These are phyloP conservation scores for Nephrotoma guestfalica DNA, from an alignment of 2,888 invertebrate species.

Conservation along the genomic window DNA sequence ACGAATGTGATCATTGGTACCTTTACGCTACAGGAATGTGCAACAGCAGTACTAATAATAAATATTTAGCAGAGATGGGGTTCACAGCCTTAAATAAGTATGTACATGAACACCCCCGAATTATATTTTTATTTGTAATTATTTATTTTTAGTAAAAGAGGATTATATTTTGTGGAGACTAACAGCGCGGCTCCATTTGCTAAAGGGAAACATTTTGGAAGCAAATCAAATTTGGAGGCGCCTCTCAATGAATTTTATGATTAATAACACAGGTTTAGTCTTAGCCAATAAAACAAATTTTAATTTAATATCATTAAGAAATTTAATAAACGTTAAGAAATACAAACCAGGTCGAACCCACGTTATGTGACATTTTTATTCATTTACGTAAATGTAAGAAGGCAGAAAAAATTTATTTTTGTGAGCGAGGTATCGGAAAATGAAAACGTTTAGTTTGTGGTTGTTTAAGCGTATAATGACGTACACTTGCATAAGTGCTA, in stretches of 20 bases:
- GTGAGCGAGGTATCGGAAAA: neutral
- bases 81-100: slow-evolving; percentile 36
- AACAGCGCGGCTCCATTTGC: slow-evolving; percentile 34
- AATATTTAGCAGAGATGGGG: slow-evolving; percentile 33
- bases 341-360: no score
- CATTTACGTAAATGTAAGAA: neutral
- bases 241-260: neutral
- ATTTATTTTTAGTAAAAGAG: slow-evolving; percentile 31
- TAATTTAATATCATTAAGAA: no score
- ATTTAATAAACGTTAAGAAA: no score
- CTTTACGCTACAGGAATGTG: slow-evolving; percentile 38
- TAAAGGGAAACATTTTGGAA: slow-evolving; percentile 20
- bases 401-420: neutral
- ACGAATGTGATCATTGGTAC: slow-evolving; percentile 38
- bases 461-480: neutral
- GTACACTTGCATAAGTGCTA: neutral
- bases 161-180: slow-evolving; percentile 37
- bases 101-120: slow-evolving; percentile 13
- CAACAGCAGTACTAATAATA: slow-evolving; percentile 9
- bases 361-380: slow-evolving; percentile 9
- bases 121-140: neutral
- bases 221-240: neutral
- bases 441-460: neutral
- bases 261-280: neutral
- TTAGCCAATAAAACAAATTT: no score